These are phyloP conservation scores for Leptinotarsa defecta DNA, from an alignment of 1,140 invertebrate genomes.

Conservation along the genomic window DNA sequence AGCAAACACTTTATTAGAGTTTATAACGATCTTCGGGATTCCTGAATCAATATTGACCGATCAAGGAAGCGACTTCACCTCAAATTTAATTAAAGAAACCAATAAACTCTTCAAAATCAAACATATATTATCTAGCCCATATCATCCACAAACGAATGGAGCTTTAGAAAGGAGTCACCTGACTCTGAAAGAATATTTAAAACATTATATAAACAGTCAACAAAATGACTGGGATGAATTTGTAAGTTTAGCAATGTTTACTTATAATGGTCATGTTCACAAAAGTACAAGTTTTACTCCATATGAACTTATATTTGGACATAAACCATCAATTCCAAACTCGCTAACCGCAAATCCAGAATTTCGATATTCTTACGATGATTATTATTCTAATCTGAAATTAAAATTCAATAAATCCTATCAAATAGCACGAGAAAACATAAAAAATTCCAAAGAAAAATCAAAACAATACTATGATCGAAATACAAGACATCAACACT, in stretches of 20 bases:
- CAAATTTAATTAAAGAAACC: constrained; percentile 41
- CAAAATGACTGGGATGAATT: constrained; percentile 49
- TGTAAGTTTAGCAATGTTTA: constrained; percentile 52
- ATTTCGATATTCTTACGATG: constrained; percentile 40
- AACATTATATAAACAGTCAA: constrained; percentile 43
- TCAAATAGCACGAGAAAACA: constrained; percentile 32
- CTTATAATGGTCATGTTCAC: constrained; percentile 54
- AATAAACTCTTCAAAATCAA: constrained; percentile 48
- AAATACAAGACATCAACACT: too few species aligned
- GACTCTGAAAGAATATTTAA: constrained; percentile 50
- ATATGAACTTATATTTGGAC: constrained; percentile 39
- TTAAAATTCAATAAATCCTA: constrained; percentile 47
- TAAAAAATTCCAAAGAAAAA: constrained; percentile 11
- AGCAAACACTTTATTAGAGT: constrained; percentile 39
- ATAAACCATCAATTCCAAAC: constrained; percentile 21
- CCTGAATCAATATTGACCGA: constrained; percentile 51
- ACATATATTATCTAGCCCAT: constrained; percentile 39
- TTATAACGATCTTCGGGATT: constrained; percentile 48
- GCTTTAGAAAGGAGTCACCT: constrained; percentile 50
- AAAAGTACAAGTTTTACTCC: constrained; percentile 53
- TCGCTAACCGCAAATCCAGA: too few species aligned
- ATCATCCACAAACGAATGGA: constrained; percentile 52
- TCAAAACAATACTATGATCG: too few species aligned
- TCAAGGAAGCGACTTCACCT: constrained; percentile 50
- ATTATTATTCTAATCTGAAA: constrained; percentile 48